These are phyloP conservation scores for Galemys pyrenaicus DNA, from an alignment of 2,113 vertebrate genomes.

Conservation along the genomic window DNA sequence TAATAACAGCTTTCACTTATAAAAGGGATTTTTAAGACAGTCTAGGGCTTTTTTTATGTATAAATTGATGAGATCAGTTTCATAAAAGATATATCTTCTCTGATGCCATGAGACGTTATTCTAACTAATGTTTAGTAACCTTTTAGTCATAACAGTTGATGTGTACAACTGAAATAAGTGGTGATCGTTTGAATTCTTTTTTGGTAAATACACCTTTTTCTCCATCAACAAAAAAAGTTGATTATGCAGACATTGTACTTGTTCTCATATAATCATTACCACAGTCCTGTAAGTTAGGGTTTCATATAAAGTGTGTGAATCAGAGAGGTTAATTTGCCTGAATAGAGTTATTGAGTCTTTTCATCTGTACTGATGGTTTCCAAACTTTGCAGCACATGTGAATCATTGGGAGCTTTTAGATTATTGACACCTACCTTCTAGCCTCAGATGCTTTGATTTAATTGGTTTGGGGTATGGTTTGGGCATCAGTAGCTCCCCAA, in stretches of 20 bases:
- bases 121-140: background rate
- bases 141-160: background rate
- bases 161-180: constrained; percentile 2
- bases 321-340: background rate
- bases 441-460: background rate
- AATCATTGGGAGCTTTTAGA: background rate
- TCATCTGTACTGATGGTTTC: background rate
- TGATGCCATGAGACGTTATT: background rate
- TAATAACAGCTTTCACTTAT: constrained; percentile 17
- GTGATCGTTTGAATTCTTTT: background rate
- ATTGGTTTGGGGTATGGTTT: background rate
- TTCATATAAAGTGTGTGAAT: background rate
- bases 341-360: constrained; percentile 15
- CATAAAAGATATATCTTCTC: background rate
- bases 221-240: background rate
- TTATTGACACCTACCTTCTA: background rate
- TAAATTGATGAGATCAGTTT: constrained; percentile 3
- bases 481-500: background rate
- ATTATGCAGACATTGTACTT: background rate
- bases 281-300: background rate
- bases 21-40: background rate
- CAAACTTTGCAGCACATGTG: background rate
- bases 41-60: background rate
- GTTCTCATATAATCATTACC: background rate
- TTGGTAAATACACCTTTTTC: background rate